phyloP scores from a whole-genome alignment of 2,113 vertebrate genomes.

The Agapornis roseicollis region DNA sequence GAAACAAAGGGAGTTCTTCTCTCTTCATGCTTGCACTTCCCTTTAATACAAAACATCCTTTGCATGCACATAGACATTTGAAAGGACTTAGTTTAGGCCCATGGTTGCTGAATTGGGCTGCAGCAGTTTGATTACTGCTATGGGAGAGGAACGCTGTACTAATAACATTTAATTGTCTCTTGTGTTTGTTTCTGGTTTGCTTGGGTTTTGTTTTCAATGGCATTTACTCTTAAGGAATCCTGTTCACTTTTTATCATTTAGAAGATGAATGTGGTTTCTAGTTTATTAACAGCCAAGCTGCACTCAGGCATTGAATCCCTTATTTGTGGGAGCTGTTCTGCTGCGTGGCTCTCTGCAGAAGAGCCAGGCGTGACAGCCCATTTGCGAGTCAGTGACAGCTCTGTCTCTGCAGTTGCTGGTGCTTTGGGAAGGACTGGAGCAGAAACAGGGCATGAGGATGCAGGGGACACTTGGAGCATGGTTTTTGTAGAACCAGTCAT shows the following conservation, averaged over 20 bases:
- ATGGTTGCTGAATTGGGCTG: not conserved
- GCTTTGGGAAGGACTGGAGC: not conserved
- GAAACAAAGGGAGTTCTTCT: conserved; percentile 53
- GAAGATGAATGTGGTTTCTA: not conserved
- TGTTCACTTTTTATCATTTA: not conserved
- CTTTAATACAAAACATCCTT: conserved; percentile 46
- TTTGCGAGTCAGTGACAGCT: not conserved
- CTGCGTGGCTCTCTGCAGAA: not conserved
- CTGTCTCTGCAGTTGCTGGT: not conserved
- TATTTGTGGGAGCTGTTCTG: not conserved
- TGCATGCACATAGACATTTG: not conserved
- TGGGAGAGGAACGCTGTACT: not conserved
- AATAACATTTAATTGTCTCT: not conserved
- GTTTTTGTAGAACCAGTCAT: not conserved
- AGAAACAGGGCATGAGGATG: not conserved
- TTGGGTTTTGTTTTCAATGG: not conserved
- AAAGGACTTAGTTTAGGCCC: not conserved
- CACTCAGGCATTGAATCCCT: not conserved
- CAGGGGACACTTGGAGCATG: not conserved
- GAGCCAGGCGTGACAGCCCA: not conserved
- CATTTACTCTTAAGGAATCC: not conserved
- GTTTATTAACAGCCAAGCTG: not conserved
- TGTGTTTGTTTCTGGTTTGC: not conserved
- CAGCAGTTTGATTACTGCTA: not conserved
- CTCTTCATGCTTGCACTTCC: conserved; percentile 35